Percentiles rank a stretch among this genome's conserved stretches.
These are phyloP conservation scores for Cyclura pinguis DNA, from an alignment of 2,797 vertebrate genomes.

Conservation along the genomic window DNA sequence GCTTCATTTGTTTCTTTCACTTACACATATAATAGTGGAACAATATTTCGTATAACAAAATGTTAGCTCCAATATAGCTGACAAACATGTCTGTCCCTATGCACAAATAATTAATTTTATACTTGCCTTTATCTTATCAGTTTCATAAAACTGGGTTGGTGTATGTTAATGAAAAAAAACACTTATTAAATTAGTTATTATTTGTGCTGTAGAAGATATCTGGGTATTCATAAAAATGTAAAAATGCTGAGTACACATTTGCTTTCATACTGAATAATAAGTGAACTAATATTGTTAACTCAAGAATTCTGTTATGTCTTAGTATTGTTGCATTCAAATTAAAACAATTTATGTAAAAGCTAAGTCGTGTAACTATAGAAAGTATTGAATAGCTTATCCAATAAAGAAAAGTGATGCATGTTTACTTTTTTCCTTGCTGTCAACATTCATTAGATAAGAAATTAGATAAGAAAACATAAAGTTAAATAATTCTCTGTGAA, in stretches of 20 bases:
- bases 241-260: slow-evolving; percentile 8
- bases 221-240: neutral
- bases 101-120: no score
- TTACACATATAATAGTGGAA: no score
- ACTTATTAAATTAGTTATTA: neutral
- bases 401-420: slow-evolving; percentile 4
- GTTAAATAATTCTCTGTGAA: slow-evolving; percentile 23
- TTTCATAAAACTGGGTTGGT: neutral
- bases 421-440: slow-evolving; percentile 32
- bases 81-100: neutral
- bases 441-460: neutral
- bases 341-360: neutral
- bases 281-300: slow-evolving; percentile 25
- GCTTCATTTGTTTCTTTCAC: neutral
- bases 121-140: neutral
- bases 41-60: neutral
- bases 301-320: neutral
- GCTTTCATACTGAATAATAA: slow-evolving; percentile 21
- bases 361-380: neutral
- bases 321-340: slow-evolving; percentile 29
- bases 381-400: neutral
- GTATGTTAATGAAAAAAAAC: neutral
- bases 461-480: slow-evolving; percentile 1
- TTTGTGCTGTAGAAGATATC: neutral
- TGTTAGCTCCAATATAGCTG: neutral